Conservation (phyloP, 1,140 invertebrate species). For the Habropoda laboriosa region DNA sequence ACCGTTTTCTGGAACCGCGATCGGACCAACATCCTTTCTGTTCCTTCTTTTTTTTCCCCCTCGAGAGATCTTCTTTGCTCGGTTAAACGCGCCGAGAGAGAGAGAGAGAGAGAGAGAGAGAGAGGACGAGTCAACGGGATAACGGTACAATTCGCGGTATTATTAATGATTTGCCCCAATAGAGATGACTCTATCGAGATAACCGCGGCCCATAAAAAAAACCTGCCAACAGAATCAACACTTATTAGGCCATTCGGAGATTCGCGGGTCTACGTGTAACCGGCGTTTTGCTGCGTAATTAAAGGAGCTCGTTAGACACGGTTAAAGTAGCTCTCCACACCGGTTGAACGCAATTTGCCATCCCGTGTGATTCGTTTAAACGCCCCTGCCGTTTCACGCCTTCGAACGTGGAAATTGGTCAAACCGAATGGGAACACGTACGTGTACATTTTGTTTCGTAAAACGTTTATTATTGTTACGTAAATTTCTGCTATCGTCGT, state of each 20-base stretch:
- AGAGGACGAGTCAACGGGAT: neutral
- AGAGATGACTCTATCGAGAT: neutral
- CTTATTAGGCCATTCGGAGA: neutral
- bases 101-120: no score
- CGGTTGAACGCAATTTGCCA: conserved; percentile 6
- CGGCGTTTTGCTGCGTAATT: conserved; percentile 21
- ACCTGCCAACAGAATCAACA: neutral
- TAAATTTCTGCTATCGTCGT: no score
- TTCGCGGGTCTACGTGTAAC: neutral
- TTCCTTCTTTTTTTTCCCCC: neutral
- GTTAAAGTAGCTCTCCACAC: neutral
- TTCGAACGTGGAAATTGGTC: no score
- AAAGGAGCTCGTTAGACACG: conserved; percentile 47
- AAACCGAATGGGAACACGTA: no score
- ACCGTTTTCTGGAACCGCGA: neutral
- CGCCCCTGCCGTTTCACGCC: no score
- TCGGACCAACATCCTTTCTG: neutral
- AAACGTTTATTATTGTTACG: no score
- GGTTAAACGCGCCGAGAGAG: neutral
- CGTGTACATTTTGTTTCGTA: no score
- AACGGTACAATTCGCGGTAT: conserved; percentile 21
- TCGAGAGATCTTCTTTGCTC: neutral
- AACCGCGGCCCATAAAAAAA: neutral
- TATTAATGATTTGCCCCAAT: conserved; percentile 25
- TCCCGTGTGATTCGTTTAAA: neutral